Base-by-base conservation (phyloP, 2,797 vertebrate genomes). In the Peromyscus attwateri region DNA sequence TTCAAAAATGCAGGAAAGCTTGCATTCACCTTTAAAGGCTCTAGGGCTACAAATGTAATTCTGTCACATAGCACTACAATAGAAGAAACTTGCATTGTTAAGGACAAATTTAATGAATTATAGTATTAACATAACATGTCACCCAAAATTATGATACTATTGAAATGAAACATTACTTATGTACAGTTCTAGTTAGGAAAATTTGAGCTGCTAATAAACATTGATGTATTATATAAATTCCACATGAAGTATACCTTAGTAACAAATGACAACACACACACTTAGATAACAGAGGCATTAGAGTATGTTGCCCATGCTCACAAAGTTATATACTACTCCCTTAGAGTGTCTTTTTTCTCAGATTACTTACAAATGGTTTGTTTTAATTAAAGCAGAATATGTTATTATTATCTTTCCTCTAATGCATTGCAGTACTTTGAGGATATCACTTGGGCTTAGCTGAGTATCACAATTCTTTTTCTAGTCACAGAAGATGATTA, bases 131-230 rank as follows among this genome's bases (percentile, higher is more conserved):
- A 87, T 94, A 96, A 89, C 90, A 94, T 92, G 77, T 84, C 81
- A 98, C 43, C 87, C 96, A 97, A 98, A 98, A 98, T 97, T 96
- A 97, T 46, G 43, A 77, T 92, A 95, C 29, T 97, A 98, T 96
- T 97, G 87, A 97, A 98, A 96, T 97, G 92, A 96, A 98, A 98
- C 98, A 97, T 97, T 1, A 97, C 70, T 97, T 97, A 98, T 70
- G 94, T 95, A 97, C 96, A 96, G 91, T 89, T 89, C 91, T 97
- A 64, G 71, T 98, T 90, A 96, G 43, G 96, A 31, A 87, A 98
- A 97, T 93, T 77, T 96, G 37, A 60, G 94, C 97, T 96, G 97
- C 97, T 97, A 98, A 97, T 97, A 98, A 98, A 97, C 73, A 97
- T 89, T 85, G 96, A 97, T 94, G 92, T 87, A 97, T 88, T 91